Evolutionary conservation across 2,888 invertebrate species (phyloP), one percentile per base, ranked within the genome.

Genomic region (Pomacea canaliculata): DNA sequence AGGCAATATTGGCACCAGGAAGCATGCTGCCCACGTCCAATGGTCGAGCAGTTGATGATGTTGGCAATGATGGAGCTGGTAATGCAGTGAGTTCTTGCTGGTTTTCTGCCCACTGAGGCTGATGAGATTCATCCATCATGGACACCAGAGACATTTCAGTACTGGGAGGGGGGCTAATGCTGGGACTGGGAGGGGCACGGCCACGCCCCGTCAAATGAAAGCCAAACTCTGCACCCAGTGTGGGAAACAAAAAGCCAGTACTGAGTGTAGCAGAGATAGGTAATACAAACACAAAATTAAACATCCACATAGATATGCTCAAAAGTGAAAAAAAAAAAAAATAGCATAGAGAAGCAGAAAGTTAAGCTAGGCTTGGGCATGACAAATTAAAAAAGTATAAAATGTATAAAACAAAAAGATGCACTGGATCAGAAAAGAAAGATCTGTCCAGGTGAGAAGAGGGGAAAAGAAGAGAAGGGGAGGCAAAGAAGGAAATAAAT

Each of bases 181-280:
- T 60, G 62, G 69, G 74, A 62, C 74, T 74, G 27, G 73, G 73
- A 60, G 78, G 80, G 62, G 79, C 77, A 48, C 76, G 66, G 63
- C 81, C 81, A 37, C 74, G 76, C 23, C 70, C 74, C 23, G 81
- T 81, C 76, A 74, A 67, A 70, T 78, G 79, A 77, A 81, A 81
- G 75, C 79, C 79, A 71, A 81, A 77, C 27, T 73, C 81, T 81
- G 79, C 66, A 60, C 23, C 62, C 60, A 62, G 70, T 68, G 66
- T 27, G 71, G 56, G 71, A 71, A 48, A 62, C 59, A 51, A 77
- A 46, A 59, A 59, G 51, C 51, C 51, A 56, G 16, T 56, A 56
- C 51, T 70, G 23, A 49, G 23, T 70, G 46, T 10, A 56, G 16
- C 51, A 56, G 16, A 56, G 51, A 4, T 27, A 68, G 37, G 8